Conservation (phyloP, 2,797 vertebrate species). For the Rhodeus uyekii region DNA sequence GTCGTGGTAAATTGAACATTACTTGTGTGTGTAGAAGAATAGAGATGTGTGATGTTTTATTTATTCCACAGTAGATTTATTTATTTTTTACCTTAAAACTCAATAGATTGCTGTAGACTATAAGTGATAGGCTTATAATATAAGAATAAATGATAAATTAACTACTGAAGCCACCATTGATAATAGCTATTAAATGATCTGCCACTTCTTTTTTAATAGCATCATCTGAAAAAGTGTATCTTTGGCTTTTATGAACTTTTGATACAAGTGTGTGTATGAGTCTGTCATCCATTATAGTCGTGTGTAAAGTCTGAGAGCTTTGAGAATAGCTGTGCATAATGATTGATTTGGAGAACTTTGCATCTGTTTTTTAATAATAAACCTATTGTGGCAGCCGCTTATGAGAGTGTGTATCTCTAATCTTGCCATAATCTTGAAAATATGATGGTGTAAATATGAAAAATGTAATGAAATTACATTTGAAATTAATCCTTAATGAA, state of each 20-base stretch:
- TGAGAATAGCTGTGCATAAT: conserved; percentile 68
- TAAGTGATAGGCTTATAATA: neutral
- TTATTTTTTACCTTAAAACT: neutral
- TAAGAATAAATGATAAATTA: neutral
- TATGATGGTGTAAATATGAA: neutral
- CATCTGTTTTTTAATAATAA: conserved; percentile 62
- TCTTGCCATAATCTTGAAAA: neutral
- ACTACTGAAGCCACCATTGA: neutral
- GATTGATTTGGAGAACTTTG: conserved; percentile 72
- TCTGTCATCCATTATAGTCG: conserved; percentile 75
- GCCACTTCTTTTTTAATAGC: neutral
- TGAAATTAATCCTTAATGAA: neutral
- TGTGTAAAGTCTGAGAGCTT: conserved; percentile 72
- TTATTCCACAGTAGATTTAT: neutral
- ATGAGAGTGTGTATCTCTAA: neutral
- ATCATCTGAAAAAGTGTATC: neutral
- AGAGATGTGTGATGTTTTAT: neutral
- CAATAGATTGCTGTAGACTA: neutral
- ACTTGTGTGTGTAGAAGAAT: neutral
- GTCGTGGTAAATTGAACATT: conserved; percentile 23
- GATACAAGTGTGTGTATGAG: conserved; percentile 55
- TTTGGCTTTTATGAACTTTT: conserved; percentile 53
- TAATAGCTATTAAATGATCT: neutral
- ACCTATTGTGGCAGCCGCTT: conserved; percentile 31
- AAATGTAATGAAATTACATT: too few species aligned